A percentile compares a stretch with the other conserved stretches of the same genome.
Evolutionary conservation across 2,113 vertebrate genomes (phyloP).

Genomic region (Psilopsiagon aurifrons): DNA sequence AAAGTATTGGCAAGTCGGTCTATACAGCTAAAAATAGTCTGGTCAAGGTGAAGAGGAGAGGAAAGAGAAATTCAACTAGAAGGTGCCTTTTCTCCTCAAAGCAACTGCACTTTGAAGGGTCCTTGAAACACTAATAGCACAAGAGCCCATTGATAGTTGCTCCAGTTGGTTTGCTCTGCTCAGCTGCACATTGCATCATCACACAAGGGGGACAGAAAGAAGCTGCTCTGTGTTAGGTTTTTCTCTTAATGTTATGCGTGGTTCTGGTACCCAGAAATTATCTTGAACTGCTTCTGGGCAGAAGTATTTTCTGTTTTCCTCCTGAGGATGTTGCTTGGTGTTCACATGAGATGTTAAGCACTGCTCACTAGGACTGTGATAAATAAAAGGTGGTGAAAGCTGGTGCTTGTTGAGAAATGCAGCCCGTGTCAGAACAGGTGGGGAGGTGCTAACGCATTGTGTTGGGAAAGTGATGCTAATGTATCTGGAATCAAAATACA

Average conservation of each 20-base stretch:
- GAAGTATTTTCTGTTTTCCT: neutral
- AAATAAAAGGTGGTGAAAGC: neutral
- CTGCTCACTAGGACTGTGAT: neutral
- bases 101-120: neutral
- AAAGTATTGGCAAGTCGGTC: slow-evolving; percentile 58
- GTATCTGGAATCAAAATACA: neutral
- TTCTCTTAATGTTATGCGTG: neutral
- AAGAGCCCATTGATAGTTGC: neutral
- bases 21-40: slow-evolving; percentile 57
- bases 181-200: neutral
- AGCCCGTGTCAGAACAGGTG: neutral
- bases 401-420: neutral
- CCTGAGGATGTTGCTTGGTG: neutral
- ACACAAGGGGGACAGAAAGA: neutral
- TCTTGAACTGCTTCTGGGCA: neutral
- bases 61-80: neutral
- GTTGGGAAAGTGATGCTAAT: neutral
- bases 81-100: slow-evolving; percentile 27
- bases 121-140: neutral
- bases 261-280: neutral
- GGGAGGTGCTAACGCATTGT: neutral
- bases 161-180: neutral
- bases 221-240: neutral
- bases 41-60: slow-evolving; percentile 44
- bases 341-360: neutral